Evolutionary conservation across 2,113 vertebrate species (phyloP), one percentile per base, ranked within the genome.

Genomic region (Peromyscus polionotus): DNA sequence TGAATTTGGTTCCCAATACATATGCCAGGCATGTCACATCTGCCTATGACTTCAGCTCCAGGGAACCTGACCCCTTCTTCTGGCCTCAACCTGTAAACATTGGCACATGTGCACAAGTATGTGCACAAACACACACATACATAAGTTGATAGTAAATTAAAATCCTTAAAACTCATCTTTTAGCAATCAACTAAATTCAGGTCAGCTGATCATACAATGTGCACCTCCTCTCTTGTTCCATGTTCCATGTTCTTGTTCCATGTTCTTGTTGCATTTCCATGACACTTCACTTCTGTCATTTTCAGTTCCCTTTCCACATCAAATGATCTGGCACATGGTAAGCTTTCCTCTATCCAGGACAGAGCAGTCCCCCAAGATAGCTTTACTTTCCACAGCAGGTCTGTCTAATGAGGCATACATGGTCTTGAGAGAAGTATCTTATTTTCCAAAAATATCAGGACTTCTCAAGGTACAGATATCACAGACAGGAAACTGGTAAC

Each of bases 281-380:
- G 14, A 13, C 3, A 42, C 1, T 36, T 54, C 39, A 48, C 28
- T 87, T 77, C 31, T 80, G 0, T 83, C 42, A 61, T 54, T 95
- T 33, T 94, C 8, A 85, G 36, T 93, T 91, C 28, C 7, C 4
- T 83, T 90, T 89, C 42, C 1, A n/a, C 20, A 63, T 95, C 14
- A 92, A 91, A 91, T 83, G 93, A n/a, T n/a, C 13, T 67, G 24
- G 68, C 92, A 91, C 5, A 85, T 76, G 77, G 75, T 85, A n/a
- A 81, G 45, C 57, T 67, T 10, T 93, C 57, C 48, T 93, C 79
- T 70, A 45, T 68, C 19, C 85, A 84, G 12, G 26, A 75, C 48
- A n/a, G 42, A 91, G 81, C 0, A 61, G 22, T 59, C 19, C 80
- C 17, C 13, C 20, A 39, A 14, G 72, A 94, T 54, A 67, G 33